phyloP scores from a whole-genome alignment of 2,888 invertebrate genomes.

The Nephrotoma flavescens region DNA sequence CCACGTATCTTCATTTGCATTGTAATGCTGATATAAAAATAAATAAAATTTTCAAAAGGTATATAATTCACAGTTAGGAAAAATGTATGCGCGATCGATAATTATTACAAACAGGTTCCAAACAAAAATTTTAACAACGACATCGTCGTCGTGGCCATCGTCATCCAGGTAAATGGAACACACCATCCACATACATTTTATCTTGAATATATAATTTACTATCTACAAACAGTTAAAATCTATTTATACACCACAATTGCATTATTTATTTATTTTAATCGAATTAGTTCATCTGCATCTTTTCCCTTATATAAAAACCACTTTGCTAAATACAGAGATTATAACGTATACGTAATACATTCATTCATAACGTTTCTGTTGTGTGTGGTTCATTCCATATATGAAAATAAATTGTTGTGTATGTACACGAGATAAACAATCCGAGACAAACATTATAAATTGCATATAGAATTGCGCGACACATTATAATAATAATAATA shows the following conservation, averaged over 20 bases:
- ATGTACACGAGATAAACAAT: neutral
- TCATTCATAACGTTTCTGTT: neutral
- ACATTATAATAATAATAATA: too few relatives aligned
- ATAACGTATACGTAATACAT: neutral
- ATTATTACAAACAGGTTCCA: neutral
- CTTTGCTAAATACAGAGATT: neutral
- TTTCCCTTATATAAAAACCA: neutral
- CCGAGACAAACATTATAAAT: neutral
- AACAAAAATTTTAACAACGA: too few relatives aligned
- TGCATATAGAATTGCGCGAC: neutral
- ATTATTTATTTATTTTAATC: neutral
- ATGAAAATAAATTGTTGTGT: neutral
- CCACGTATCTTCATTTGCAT: neutral
- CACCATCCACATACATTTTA: neutral
- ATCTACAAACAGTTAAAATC: neutral
- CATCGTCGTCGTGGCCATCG: too few relatives aligned
- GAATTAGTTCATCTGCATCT: neutral
- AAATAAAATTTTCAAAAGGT: neutral
- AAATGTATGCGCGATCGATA: neutral
- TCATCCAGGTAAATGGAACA: neutral
- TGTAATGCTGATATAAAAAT: neutral
- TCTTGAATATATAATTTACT: neutral
- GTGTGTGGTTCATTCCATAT: neutral
- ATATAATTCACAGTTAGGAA: neutral
- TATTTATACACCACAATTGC: neutral